phyloP scores from a whole-genome alignment of 2,113 vertebrate genomes.

The Chaenocephalus aceratus region DNA sequence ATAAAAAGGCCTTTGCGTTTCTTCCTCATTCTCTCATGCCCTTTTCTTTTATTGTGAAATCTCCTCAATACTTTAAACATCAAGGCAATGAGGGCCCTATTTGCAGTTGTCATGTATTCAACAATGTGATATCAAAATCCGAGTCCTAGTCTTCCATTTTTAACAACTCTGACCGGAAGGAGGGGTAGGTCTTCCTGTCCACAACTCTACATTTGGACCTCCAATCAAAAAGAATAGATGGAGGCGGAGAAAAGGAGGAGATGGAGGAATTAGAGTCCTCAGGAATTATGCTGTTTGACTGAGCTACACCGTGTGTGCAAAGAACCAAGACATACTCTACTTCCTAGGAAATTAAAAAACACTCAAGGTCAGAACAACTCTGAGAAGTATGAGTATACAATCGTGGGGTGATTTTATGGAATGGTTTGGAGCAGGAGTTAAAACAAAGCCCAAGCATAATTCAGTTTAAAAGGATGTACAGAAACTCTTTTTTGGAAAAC shows the following conservation, averaged over 20 bases:
- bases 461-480: too few species aligned
- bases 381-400: too few species aligned
- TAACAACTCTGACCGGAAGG: constrained; percentile 29
- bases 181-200: background rate
- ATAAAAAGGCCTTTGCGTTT: too few species aligned
- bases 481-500: too few species aligned
- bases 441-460: too few species aligned
- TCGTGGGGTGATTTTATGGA: too few species aligned
- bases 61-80: background rate
- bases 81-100: background rate
- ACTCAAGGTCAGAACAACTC: too few species aligned
- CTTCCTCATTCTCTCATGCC: background rate
- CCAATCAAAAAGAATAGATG: constrained; percentile 39
- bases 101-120: background rate
- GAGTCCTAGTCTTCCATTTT: constrained; percentile 1
- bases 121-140: background rate
- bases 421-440: too few species aligned
- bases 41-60: constrained; percentile 15
- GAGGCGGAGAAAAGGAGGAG: constrained; percentile 30
- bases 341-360: too few species aligned
- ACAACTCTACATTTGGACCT: constrained; percentile 46
- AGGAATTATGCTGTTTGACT: constrained; percentile 85
- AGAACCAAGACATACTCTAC: constrained; percentile 38
- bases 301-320: constrained; percentile 30
- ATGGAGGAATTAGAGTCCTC: constrained; percentile 54